Evolutionary conservation across 2,797 vertebrate species (phyloP).

Genomic region (Urophycis tenuis): DNA sequence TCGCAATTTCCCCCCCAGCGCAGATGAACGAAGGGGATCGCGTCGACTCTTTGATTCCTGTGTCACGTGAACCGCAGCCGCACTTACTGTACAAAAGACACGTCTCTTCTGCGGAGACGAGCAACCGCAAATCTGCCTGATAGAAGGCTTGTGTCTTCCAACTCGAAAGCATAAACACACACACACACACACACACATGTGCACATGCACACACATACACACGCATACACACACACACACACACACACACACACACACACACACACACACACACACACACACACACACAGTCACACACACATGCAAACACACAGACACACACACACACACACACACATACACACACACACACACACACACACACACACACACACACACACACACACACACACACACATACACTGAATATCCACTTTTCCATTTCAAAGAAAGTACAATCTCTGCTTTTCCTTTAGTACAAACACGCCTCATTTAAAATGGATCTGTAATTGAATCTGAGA

Average conservation of each 20-base stretch:
- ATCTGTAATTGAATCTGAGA: conserved; percentile 61
- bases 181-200: no score
- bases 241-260: no score
- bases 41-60: neutral
- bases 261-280: neutral
- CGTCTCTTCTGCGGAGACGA: neutral
- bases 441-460: conserved; percentile 39
- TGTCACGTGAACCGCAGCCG: neutral
- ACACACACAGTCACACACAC: conserved; percentile 19
- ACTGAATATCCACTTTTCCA: conserved; percentile 52
- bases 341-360: conserved; percentile 38
- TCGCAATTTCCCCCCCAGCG: no score
- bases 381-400: conserved; percentile 47
- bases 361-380: conserved; percentile 43
- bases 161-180: neutral
- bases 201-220: neutral
- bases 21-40: no score
- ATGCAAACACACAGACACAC: neutral
- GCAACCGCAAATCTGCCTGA: neutral
- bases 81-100: neutral
- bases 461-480: conserved; percentile 58
- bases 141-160: neutral
- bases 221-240: neutral
- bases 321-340: conserved; percentile 28
- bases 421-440: conserved; percentile 55